Conservation (phyloP, 2,888 invertebrate species). For the Habrosyne pyritoides region DNA sequence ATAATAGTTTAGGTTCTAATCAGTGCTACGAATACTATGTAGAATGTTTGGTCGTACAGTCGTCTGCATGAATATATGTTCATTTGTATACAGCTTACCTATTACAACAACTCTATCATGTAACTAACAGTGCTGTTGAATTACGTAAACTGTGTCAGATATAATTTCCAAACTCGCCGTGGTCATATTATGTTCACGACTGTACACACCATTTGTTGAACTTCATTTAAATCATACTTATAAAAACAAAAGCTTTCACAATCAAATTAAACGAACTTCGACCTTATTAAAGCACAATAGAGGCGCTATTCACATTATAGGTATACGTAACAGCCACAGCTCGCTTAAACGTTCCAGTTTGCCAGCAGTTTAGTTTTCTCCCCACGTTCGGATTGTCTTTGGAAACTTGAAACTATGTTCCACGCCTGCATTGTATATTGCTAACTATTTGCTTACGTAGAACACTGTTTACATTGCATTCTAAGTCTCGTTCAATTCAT, state of each 20-base stretch:
- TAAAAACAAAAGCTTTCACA: neutral
- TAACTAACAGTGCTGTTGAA: too few relatives aligned
- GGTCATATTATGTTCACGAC: too few relatives aligned
- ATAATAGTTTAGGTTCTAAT: too few relatives aligned
- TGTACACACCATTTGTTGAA: too few relatives aligned
- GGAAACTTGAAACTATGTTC: conserved; percentile 25
- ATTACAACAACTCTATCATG: too few relatives aligned
- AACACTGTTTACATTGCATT: conserved; percentile 4
- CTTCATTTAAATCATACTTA: neutral
- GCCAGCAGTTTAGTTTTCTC: conserved; percentile 15
- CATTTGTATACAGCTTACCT: too few relatives aligned
- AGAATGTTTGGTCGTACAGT: too few relatives aligned
- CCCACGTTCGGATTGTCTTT: conserved; percentile 25
- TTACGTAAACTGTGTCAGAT: too few relatives aligned
- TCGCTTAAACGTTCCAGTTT: conserved; percentile 9
- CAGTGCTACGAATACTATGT: too few relatives aligned
- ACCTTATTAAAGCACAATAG: neutral
- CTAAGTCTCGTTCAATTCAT: neutral
- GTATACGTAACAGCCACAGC: conserved; percentile 2
- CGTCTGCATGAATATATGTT: too few relatives aligned
- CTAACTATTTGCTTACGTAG: conserved; percentile 7
- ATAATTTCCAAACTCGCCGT: too few relatives aligned
- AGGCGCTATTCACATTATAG: neutral
- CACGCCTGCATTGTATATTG: conserved; percentile 25
- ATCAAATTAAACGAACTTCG: neutral